Base-by-base conservation (phyloP, 2,113 vertebrate genomes). In the Elaphurus davidianus region DNA sequence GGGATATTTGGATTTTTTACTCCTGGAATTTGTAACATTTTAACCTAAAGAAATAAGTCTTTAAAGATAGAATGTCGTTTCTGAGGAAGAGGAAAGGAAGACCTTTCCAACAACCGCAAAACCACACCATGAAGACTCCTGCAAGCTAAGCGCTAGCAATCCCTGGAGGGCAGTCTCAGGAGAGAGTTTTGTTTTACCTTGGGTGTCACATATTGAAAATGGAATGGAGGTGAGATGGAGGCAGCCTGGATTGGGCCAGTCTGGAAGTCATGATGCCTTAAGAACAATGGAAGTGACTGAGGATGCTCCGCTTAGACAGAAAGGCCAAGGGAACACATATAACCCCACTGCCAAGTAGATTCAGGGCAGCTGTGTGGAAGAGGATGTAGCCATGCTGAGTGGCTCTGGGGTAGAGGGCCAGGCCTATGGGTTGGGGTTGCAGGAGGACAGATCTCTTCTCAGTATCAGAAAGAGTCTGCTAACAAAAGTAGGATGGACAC, bases 1-100 rank as follows among this genome's bases (percentile, higher is more conserved):
- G 60, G 17, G 8, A 27, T 84, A 82, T 50, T 60, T 95, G 81
- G 50, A 85, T 62, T 95, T 93, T 93, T 97, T 95, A 85, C 33
- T 90, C 87, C 13, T 90, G 14, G 52, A 83, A 52, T 40, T 74
- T 45, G 30, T 85, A 74, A 55, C 84, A 85, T 92, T 95, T 90
- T 74, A 95, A 71, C 15, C 16, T 50, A 74, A 93, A 85, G 13
- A 87, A 84, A 79, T 47, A 87, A 74, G 15, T 27, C 25, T 87
- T 64, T 79, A 87, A 86, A 71, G 40, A 60, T 62, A 57, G 67
- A 94, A 67, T 91, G 25, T 52, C 16, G 45, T 59, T 45, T 7
- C 40, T 76, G 55, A 83, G 83, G 62, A 81, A 36, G 27, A 55
- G n/a, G 50, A 81, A 93, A 60, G 16, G 60, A n/a, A 76, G 45